Conservation (phyloP, 2,888 invertebrate genomes). For the Chrysomela aeneicollis region DNA sequence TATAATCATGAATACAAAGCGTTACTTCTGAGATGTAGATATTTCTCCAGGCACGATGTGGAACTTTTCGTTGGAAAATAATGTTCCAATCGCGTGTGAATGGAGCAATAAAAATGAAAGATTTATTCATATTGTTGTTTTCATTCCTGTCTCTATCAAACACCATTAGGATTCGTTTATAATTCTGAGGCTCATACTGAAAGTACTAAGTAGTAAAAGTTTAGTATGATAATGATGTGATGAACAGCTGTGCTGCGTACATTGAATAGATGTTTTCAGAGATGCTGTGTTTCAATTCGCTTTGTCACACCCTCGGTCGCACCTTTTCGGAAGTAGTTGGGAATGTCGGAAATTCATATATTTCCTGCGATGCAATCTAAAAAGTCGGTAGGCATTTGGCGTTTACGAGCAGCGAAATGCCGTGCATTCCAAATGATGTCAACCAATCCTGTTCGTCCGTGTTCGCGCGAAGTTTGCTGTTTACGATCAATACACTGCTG, state of each 20-base stretch:
- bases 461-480: not conserved
- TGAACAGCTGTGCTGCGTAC: no score
- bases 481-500: conserved; percentile 27
- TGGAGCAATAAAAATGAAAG: not conserved
- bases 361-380: not conserved
- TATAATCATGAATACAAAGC: no score
- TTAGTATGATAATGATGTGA: no score
- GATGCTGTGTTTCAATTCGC: no score
- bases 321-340: not conserved
- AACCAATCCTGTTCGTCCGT: not conserved
- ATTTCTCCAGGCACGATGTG: not conserved
- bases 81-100: not conserved
- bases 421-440: not conserved
- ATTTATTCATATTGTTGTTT: not conserved
- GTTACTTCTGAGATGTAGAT: not conserved
- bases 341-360: not conserved
- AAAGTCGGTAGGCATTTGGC: not conserved
- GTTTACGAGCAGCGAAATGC: not conserved
- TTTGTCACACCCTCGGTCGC: no score
- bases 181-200: no score
- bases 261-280: no score
- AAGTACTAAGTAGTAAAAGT: no score
- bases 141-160: not conserved
- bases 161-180: not conserved
- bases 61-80: not conserved